Evolutionary conservation across 92 coral and sea anemone species (phyloP), one percentile per base, ranked within the genome.

Genomic region (Metridium senile): DNA sequence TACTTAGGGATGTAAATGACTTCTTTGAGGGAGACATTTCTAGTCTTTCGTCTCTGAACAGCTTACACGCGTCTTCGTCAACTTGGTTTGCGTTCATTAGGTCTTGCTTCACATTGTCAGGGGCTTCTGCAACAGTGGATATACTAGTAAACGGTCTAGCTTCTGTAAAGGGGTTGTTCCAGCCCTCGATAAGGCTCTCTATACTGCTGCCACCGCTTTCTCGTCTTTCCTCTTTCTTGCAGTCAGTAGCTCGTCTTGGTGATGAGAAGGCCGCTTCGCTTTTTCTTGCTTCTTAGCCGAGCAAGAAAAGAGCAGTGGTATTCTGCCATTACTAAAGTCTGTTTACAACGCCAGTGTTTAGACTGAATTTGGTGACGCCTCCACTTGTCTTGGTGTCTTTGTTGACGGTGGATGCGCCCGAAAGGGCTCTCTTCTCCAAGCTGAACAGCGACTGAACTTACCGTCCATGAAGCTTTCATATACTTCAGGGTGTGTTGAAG

Each of bases 261-360:
- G 79, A 62, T 39, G 71, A 45, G 69, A 72, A n/a, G 84, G 18
- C 30, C 65, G 74, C 26, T 65, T 78, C 11, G 23, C 26, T 84
- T 84, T 13, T 72, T 76, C 89, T 71, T 79, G 45, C 49, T 57
- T 72, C 68, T 78, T 20, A 84, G 68, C 84, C 78, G n/a, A n/a
- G n/a, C n/a, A n/a, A n/a, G n/a, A n/a, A n/a, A n/a, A n/a, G n/a
- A n/a, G n/a, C n/a, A n/a, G 66, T 84, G 33, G 72, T 84, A 84
- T 64, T 84, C 88, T 20, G 89, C 89, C 32, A 85, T 79, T 85
- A 67, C 74, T 73, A 67, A 58, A 79, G 79, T 31, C 89, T 64
- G 62, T 79, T 79, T 22, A 79, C 81, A 1, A 85, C 89, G n/a
- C n/a, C n/a, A n/a, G n/a, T n/a, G n/a, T n/a, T n/a, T n/a, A n/a